Conservation (phyloP, 2,113 vertebrate species). For the Acrocephalus kingi region DNA sequence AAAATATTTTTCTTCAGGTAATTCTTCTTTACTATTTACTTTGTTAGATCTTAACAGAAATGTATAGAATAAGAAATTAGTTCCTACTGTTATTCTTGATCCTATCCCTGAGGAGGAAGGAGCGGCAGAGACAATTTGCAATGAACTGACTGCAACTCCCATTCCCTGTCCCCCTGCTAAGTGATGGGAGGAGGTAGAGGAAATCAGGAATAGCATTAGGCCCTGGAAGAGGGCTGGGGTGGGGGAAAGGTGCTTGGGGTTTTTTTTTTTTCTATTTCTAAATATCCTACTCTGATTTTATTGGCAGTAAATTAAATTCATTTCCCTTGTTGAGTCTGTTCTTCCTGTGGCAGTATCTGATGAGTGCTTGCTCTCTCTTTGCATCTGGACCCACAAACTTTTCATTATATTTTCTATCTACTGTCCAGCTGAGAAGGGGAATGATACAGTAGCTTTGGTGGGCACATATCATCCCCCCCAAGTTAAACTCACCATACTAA, state of each 20-base stretch:
- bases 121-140: background rate
- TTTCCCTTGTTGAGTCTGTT: background rate
- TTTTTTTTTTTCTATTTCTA: background rate
- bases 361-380: background rate
- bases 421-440: background rate
- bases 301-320: background rate
- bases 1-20: background rate
- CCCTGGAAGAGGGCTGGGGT: background rate
- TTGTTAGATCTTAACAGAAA: background rate
- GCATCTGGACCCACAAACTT: background rate
- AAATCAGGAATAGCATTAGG: background rate
- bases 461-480: background rate
- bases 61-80: background rate
- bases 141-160: background rate
- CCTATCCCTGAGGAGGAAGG: background rate
- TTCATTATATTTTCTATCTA: background rate
- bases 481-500: background rate
- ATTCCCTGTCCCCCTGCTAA: background rate
- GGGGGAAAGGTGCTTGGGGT: background rate
- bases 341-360: background rate
- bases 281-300: background rate
- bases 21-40: background rate
- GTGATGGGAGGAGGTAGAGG: fast-evolving
- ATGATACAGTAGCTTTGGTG: background rate
- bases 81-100: background rate